phyloP scores from a whole-genome alignment of 1,140 invertebrate genomes.

The Pseudomyrmex dendroicus region DNA sequence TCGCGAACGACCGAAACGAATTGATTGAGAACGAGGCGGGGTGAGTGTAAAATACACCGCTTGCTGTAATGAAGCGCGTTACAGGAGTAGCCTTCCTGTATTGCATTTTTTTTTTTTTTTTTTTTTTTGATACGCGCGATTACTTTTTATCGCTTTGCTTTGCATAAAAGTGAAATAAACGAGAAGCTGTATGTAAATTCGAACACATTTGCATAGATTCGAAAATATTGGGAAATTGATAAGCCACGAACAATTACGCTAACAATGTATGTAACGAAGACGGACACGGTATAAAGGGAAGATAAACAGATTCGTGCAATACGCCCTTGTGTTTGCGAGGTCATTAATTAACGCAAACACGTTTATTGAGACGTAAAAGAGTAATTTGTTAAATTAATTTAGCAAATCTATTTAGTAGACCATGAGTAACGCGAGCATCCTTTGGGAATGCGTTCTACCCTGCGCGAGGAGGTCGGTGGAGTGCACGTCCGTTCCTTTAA shows the following conservation, averaged over 20 bases:
- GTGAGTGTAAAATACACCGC: too few relatives aligned
- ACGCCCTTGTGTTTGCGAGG: neutral
- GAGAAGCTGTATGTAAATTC: too few relatives aligned
- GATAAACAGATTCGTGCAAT: neutral
- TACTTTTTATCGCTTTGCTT: too few relatives aligned
- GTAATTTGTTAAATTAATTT: constrained; percentile 31
- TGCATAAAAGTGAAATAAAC: too few relatives aligned
- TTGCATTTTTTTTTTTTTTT: too few relatives aligned
- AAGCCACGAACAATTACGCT: too few relatives aligned
- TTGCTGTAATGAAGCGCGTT: neutral
- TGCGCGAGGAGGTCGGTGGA: neutral
- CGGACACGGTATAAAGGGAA: neutral
- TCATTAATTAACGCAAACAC: neutral
- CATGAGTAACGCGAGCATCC: neutral
- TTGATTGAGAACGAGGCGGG: neutral
- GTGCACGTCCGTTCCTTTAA: neutral
- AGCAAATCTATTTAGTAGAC: constrained; percentile 9
- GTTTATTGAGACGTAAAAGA: neutral
- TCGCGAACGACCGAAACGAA: constrained; percentile 12
- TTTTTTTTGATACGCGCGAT: too few relatives aligned
- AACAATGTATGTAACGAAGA: too few relatives aligned
- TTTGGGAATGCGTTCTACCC: neutral
- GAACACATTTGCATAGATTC: too few relatives aligned
- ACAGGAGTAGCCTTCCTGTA: neutral
- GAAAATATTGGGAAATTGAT: too few relatives aligned